Evolutionary conservation across 2,888 invertebrate genomes (phyloP).

Genomic region (Drosophila phalerata): DNA sequence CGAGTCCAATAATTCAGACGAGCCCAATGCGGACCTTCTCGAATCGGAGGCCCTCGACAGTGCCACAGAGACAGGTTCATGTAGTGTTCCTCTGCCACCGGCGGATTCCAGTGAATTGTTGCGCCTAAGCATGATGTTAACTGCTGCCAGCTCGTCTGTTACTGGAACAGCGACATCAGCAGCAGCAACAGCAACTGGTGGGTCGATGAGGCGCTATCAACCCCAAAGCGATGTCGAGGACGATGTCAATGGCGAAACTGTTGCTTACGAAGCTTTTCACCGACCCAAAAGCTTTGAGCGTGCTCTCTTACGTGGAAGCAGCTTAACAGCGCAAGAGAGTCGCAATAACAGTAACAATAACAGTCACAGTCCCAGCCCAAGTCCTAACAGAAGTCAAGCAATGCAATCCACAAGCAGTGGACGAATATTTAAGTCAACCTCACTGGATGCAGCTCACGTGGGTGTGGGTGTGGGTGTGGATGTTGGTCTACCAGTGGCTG

Average conservation of each 20-base stretch:
- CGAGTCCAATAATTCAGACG: constrained; percentile 75
- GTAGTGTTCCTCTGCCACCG: constrained; percentile 82
- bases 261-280: constrained; percentile 83
- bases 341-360: constrained; percentile 44
- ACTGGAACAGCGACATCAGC: constrained; percentile 59
- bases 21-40: constrained; percentile 57
- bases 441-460: constrained; percentile 63
- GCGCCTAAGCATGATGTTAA: constrained; percentile 83
- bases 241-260: constrained; percentile 74
- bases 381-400: constrained; percentile 38
- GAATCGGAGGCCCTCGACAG: constrained; percentile 73
- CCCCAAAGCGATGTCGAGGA: constrained; percentile 55
- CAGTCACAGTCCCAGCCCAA: constrained; percentile 36
- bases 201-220: constrained; percentile 58
- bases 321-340: constrained; percentile 70
- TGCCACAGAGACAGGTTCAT: constrained; percentile 83
- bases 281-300: constrained; percentile 82
- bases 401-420: constrained; percentile 62
- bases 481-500: constrained; percentile 3
- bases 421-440: constrained; percentile 74
- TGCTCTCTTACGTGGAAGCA: constrained; percentile 69
- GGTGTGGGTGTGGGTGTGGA: constrained; percentile 31
- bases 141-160: constrained; percentile 82
- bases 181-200: constrained; percentile 73
- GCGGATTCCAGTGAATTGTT: constrained; percentile 83